Base-by-base conservation (phyloP, 1,140 invertebrate species). In the Cryptotermes secundus region DNA sequence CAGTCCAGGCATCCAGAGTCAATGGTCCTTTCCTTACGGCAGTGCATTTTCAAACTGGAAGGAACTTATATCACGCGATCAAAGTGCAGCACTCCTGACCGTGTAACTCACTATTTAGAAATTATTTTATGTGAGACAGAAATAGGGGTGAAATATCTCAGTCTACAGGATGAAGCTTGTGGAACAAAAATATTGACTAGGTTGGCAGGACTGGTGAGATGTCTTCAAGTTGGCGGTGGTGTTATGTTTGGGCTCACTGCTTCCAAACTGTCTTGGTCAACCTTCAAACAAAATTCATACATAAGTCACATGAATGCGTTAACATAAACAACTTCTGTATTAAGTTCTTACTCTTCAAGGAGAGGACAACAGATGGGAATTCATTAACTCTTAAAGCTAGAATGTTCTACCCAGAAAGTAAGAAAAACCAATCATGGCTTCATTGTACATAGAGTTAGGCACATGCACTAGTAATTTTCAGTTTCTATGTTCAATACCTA, bases 181-280 rank as follows among this genome's bases (percentile, higher is more conserved):
- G 42, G 6, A 42, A 35, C 38, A 35, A 81, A n/a, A 22, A 24
- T 81, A 12, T 36, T 35, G 80, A 81, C 34, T 81, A 81, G 42
- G 34, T 81, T 81, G 42, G 35, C 35, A 34, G 42, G 34, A 81
- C 35, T 81, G 22, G 80, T 81, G 35, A 81, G 42, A 38, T 81
- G 22, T 38, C 24, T 31, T 81, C 42, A 38, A 36, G 35, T 81
- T 81, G 35, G 35, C 35, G 35, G 42, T 38, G 26, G 35, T 81
- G 80, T 38, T 26, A 7, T 81, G n/a, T 36, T 45, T 31, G 34
- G 80, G 3, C 80, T 81, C 35, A 81, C 42, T 24, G 35, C 34
- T 36, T 35, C 80, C 35, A 36, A 3, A 35, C 80, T 81, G 42
- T 81, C 80, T 81, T 19, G 80, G 12, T 81, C 80, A 81, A 81